Evolutionary conservation across 2,888 invertebrate genomes (phyloP).

Genomic region (Gastrophysa polygoni): DNA sequence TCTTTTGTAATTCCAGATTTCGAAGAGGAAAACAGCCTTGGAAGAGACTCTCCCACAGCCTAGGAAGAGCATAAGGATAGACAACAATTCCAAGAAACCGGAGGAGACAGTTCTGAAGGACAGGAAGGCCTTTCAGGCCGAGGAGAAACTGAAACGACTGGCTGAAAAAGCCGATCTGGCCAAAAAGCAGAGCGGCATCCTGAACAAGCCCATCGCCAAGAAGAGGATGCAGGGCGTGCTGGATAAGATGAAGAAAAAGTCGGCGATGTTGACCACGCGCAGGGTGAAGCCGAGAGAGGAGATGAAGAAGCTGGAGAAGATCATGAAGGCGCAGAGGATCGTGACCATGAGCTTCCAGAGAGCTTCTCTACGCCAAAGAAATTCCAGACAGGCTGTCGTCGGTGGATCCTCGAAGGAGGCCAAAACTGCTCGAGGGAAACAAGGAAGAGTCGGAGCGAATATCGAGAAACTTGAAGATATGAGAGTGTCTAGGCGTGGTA

Average conservation of each 20-base stretch:
- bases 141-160: slow-evolving; percentile 40
- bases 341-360: slow-evolving; percentile 31
- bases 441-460: background rate
- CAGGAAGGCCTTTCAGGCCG: slow-evolving; percentile 33
- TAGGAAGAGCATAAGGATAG: slow-evolving; percentile 47
- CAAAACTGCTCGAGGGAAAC: background rate
- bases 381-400: background rate
- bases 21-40: slow-evolving; percentile 31
- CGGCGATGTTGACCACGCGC: slow-evolving; percentile 6
- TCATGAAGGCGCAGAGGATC: slow-evolving; percentile 12
- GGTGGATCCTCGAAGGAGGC: slow-evolving; percentile 1
- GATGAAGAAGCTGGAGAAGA: slow-evolving; percentile 5
- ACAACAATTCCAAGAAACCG: slow-evolving; percentile 43
- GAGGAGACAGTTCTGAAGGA: slow-evolving; percentile 27
- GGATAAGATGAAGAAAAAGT: slow-evolving; percentile 24
- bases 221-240: slow-evolving; percentile 50
- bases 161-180: slow-evolving; percentile 40
- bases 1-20: background rate
- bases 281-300: slow-evolving; percentile 6
- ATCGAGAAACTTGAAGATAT: too few species aligned
- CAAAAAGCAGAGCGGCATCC: slow-evolving; percentile 55
- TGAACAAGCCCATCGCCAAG: slow-evolving; percentile 56
- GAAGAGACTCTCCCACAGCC: slow-evolving; percentile 32
- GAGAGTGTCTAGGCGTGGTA: too few species aligned
- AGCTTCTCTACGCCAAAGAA: slow-evolving; percentile 31